phyloP scores from a whole-genome alignment of 2,888 invertebrate genomes.

The Mythimna lalbum region DNA sequence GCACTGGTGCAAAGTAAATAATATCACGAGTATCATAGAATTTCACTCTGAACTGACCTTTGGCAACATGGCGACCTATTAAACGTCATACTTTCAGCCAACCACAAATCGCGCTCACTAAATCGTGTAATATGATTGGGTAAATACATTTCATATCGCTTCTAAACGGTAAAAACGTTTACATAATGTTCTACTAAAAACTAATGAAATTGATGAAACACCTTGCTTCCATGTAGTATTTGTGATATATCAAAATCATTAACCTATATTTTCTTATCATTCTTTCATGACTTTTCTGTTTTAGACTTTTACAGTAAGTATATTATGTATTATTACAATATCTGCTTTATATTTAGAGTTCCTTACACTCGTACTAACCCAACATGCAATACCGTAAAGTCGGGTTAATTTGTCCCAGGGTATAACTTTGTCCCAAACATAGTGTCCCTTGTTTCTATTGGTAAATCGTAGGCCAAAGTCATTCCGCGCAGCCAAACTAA shows the following conservation, averaged over 20 bases:
- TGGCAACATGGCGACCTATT: slow-evolving; percentile 36
- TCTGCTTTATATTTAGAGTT: slow-evolving; percentile 11
- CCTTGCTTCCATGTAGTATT: slow-evolving; percentile 87
- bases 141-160: slow-evolving; percentile 49
- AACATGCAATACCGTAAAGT: neutral
- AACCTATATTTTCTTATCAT: slow-evolving; percentile 71
- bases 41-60: slow-evolving; percentile 51
- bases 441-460: no score
- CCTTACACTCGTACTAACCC: neutral
- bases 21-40: slow-evolving; percentile 64
- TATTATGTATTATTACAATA: slow-evolving; percentile 40
- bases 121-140: slow-evolving; percentile 38
- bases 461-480: no score
- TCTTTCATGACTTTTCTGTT: slow-evolving; percentile 86
- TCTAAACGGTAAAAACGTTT: slow-evolving; percentile 40
- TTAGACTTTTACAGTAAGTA: slow-evolving; percentile 82
- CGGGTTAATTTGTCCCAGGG: no score
- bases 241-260: slow-evolving; percentile 81
- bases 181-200: slow-evolving; percentile 44
- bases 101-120: slow-evolving; percentile 49
- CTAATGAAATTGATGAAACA: slow-evolving; percentile 53
- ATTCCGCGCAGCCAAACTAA: no score
- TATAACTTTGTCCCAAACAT: no score
- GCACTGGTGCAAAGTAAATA: slow-evolving; percentile 55
- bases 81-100: slow-evolving; percentile 28